Percentiles rank a stretch among this genome's conserved stretches.
phyloP scores from a whole-genome alignment of 2,888 invertebrate genomes.

The Drosophila kanekoi region DNA sequence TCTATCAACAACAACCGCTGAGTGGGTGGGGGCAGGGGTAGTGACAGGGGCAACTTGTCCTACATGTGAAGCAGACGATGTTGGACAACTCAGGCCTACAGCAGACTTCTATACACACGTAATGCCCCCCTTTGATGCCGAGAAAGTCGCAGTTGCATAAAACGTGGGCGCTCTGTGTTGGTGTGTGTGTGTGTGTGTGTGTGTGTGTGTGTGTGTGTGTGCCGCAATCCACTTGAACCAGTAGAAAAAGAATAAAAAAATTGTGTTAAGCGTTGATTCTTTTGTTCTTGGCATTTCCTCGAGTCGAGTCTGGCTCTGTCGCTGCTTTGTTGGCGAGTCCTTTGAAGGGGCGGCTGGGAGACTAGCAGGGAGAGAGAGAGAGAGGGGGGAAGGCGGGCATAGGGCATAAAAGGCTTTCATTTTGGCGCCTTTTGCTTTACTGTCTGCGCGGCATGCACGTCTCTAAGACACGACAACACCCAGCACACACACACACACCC shows the following conservation, averaged over 20 bases:
- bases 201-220: slow-evolving; percentile 5
- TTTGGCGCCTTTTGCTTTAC: slow-evolving; percentile 72
- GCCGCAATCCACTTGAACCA: slow-evolving; percentile 54
- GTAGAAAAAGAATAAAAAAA: slow-evolving; percentile 38
- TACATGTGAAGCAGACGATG: slow-evolving; percentile 58
- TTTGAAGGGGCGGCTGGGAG: neutral
- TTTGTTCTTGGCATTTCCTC: slow-evolving; percentile 70
- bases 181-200: no score
- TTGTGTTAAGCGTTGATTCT: slow-evolving; percentile 80
- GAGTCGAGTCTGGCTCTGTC: slow-evolving; percentile 20
- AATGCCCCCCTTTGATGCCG: neutral
- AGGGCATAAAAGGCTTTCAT: slow-evolving; percentile 59
- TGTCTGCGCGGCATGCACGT: slow-evolving; percentile 70
- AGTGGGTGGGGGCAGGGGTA: neutral
- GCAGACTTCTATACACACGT: slow-evolving; percentile 27
- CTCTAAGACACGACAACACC: slow-evolving; percentile 58
- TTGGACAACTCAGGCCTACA: slow-evolving; percentile 36
- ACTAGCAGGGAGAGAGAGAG: no score
- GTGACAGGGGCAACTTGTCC: slow-evolving; percentile 36
- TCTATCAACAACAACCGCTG: slow-evolving; percentile 70
- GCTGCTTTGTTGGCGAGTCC: slow-evolving; percentile 1
- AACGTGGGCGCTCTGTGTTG: slow-evolving; percentile 11
- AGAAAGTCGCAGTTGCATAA: slow-evolving; percentile 3
- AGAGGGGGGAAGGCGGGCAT: no score
- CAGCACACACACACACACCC: neutral